These are phyloP conservation scores for Silurus asotus DNA, from an alignment of 2,113 vertebrate species.

Conservation along the genomic window DNA sequence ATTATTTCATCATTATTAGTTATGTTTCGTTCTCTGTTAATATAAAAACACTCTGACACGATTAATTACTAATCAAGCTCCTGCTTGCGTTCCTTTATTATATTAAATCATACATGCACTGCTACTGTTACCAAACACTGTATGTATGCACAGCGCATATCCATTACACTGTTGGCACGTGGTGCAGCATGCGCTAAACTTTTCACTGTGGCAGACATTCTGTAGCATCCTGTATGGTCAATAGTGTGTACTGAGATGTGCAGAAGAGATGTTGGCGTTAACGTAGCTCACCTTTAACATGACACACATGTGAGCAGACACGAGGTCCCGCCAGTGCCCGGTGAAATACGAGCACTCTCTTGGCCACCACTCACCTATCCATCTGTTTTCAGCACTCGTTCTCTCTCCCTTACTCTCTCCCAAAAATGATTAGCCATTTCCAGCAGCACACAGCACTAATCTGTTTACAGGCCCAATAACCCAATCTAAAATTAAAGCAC, in stretches of 20 bases:
- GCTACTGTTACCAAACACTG: not conserved
- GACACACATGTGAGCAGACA: conserved; percentile 19
- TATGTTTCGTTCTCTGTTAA: not conserved
- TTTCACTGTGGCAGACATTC: conserved; percentile 23
- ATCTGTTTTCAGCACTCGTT: conserved; percentile 67
- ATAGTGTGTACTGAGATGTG: conserved; percentile 15
- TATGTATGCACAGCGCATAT: conserved; percentile 3
- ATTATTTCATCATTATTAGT: not conserved
- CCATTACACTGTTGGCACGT: not conserved
- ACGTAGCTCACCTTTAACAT: conserved; percentile 29
- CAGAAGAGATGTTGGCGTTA: conserved; percentile 20
- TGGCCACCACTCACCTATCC: conserved; percentile 73
- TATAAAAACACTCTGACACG: not conserved
- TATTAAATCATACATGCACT: not conserved
- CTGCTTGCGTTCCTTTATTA: not conserved
- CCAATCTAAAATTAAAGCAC: conserved; percentile 86
- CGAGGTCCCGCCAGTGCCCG: conserved; percentile 26
- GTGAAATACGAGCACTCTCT: conserved; percentile 83
- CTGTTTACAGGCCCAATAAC: conserved; percentile 87
- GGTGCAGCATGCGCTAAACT: conserved; percentile 1
- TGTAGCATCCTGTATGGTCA: conserved; percentile 51
- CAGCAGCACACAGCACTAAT: conserved; percentile 84
- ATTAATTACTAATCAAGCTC: not conserved
- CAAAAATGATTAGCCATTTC: conserved; percentile 80
- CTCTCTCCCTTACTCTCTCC: conserved; percentile 79